phyloP scores from a whole-genome alignment of 2,113 vertebrate species.

The Spheniscus mendiculus region DNA sequence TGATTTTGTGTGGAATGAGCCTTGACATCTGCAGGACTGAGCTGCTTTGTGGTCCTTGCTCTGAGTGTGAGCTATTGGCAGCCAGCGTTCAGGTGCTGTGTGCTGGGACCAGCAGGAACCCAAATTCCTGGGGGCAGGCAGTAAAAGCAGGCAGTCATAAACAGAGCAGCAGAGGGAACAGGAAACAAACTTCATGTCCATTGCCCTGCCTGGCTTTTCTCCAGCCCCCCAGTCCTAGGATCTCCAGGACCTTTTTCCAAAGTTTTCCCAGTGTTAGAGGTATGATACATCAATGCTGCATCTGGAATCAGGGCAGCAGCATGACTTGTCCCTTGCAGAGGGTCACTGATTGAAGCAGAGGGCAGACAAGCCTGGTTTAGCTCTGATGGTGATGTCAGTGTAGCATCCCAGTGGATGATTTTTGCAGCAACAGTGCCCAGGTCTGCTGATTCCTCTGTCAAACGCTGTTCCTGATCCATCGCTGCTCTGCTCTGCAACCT shows the following conservation, averaged over 20 bases:
- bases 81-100: not conserved
- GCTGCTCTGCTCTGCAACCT: not conserved
- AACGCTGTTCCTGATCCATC: fast-evolving
- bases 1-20: not conserved
- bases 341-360: not conserved
- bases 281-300: fast-evolving
- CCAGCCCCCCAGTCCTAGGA: not conserved
- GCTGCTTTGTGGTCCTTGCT: not conserved
- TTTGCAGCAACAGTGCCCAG: not conserved
- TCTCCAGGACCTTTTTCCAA: not conserved
- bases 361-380: not conserved
- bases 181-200: not conserved
- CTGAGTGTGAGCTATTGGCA: not conserved
- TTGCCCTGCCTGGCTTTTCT: not conserved
- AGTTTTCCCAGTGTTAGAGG: not conserved
- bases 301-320: not conserved
- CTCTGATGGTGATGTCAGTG: fast-evolving
- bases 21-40: not conserved
- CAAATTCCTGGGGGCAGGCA: fast-evolving
- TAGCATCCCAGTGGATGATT: not conserved
- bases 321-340: not conserved
- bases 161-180: not conserved
- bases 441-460: not conserved
- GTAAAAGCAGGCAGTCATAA: not conserved
- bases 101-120: not conserved